phyloP scores from a whole-genome alignment of 2,888 invertebrate species.

The Eretmocerus hayati region DNA sequence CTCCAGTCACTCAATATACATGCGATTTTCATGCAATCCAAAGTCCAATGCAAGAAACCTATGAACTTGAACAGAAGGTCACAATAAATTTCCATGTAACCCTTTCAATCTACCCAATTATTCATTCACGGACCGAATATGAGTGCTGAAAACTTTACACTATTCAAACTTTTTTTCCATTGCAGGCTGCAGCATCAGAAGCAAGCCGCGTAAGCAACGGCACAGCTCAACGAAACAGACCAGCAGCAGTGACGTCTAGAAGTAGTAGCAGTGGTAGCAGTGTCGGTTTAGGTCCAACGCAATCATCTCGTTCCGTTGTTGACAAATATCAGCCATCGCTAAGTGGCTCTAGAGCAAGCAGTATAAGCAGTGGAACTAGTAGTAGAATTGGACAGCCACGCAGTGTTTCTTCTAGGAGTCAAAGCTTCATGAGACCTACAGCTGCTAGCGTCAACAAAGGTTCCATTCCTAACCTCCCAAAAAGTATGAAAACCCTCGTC shows the following conservation, averaged over 20 bases:
- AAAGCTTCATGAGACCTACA: slow-evolving; percentile 79
- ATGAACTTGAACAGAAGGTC: no score
- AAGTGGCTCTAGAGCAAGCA: neutral
- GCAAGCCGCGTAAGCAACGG: slow-evolving; percentile 6
- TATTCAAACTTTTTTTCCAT: no score
- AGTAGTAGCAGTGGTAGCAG: slow-evolving; percentile 48
- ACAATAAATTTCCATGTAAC: no score
- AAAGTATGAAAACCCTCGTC: slow-evolving; percentile 33
- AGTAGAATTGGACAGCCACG: slow-evolving; percentile 38
- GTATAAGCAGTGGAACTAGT: neutral
- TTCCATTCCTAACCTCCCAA: slow-evolving; percentile 41
- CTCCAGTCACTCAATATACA: no score
- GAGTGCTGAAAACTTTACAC: no score
- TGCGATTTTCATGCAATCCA: no score
- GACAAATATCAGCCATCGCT: slow-evolving; percentile 12
- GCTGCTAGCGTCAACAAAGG: slow-evolving; percentile 75
- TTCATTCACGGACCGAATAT: no score
- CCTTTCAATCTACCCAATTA: no score
- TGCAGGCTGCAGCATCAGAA: slow-evolving; percentile 23
- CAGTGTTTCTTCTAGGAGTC: slow-evolving; percentile 25
- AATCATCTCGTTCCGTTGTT: slow-evolving; percentile 28
- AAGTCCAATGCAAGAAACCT: no score
- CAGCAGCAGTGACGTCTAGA: slow-evolving; percentile 37
- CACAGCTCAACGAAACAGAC: slow-evolving; percentile 10
- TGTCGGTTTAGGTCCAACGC: slow-evolving; percentile 42